A percentile compares a stretch with the other conserved stretches of the same genome.
Conservation (phyloP, 2,113 vertebrate genomes). For the Electrona antarctica region DNA sequence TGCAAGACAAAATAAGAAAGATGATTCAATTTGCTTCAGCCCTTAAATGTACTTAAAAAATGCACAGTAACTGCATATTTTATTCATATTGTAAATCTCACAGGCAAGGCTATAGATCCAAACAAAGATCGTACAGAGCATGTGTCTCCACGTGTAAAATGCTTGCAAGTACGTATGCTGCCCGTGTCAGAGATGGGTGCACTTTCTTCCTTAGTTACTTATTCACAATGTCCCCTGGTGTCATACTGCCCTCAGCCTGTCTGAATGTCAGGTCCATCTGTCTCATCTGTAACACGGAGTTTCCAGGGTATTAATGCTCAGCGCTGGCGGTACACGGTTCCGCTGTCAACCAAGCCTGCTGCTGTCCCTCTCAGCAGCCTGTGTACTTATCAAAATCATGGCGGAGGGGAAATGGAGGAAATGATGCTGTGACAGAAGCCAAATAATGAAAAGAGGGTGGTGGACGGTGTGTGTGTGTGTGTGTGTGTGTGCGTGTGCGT, state of each 20-base stretch:
- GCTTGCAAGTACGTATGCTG: too few relatives aligned
- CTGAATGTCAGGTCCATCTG: slow-evolving; percentile 56
- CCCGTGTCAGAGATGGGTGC: too few relatives aligned
- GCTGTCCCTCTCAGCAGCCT: slow-evolving; percentile 3
- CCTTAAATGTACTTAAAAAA: too few relatives aligned
- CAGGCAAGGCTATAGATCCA: too few relatives aligned
- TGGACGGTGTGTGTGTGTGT: background rate
- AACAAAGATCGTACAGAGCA: too few relatives aligned
- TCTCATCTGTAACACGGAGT: slow-evolving; percentile 5
- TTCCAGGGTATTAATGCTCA: slow-evolving; percentile 15
- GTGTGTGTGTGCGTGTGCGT: too few relatives aligned
- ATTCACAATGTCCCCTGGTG: slow-evolving; percentile 16
- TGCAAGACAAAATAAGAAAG: too few relatives aligned
- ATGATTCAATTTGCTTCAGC: too few relatives aligned
- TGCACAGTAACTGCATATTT: too few relatives aligned
- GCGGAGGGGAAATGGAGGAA: background rate
- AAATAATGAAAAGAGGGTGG: background rate
- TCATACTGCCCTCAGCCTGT: slow-evolving; percentile 28
- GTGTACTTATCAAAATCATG: slow-evolving; percentile 5
- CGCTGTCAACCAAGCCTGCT: slow-evolving; percentile 17
- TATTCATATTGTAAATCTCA: too few relatives aligned
- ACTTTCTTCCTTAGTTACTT: slow-evolving; percentile 20
- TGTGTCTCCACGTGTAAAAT: too few relatives aligned
- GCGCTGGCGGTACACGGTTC: background rate
- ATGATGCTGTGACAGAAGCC: background rate